Evolutionary conservation across 2,888 invertebrate species (phyloP).

Genomic region (Euproctis similis): DNA sequence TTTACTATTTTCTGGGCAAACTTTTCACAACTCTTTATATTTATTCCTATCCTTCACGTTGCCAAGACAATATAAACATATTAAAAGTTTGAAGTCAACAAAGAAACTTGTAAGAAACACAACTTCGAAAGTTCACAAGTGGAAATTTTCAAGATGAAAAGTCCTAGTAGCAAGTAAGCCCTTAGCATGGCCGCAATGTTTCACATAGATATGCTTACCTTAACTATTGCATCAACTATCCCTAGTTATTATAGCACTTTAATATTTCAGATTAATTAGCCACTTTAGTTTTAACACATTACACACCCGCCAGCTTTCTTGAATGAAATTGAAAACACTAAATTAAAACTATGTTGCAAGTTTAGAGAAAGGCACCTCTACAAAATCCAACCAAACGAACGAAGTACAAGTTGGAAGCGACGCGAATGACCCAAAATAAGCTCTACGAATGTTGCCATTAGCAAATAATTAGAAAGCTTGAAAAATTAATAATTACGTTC

Average conservation of each 20-base stretch:
- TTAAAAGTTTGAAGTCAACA: conserved; percentile 54
- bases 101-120: conserved; percentile 66
- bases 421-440: conserved; percentile 76
- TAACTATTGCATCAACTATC: conserved; percentile 68
- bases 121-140: conserved; percentile 68
- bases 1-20: conserved; percentile 71
- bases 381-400: conserved; percentile 58
- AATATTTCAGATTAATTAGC: conserved; percentile 40
- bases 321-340: conserved; percentile 66
- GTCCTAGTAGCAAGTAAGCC: conserved; percentile 62
- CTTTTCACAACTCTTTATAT: conserved; percentile 48
- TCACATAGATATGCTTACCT: conserved; percentile 56
- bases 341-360: conserved; percentile 73
- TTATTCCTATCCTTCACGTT: conserved; percentile 37
- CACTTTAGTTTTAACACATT: conserved; percentile 53
- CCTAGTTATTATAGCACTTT: conserved; percentile 41
- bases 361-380: conserved; percentile 75
- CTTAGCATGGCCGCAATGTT: conserved; percentile 43
- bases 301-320: conserved; percentile 76
- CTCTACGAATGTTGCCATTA: conserved; percentile 64
- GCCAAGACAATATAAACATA: conserved; percentile 39
- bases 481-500: conserved; percentile 13
- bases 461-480: conserved; percentile 52
- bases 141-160: conserved; percentile 77
- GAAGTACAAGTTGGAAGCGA: conserved; percentile 71